phyloP scores from a whole-genome alignment of 2,888 invertebrate genomes.

The Dryadula phaetusa region DNA sequence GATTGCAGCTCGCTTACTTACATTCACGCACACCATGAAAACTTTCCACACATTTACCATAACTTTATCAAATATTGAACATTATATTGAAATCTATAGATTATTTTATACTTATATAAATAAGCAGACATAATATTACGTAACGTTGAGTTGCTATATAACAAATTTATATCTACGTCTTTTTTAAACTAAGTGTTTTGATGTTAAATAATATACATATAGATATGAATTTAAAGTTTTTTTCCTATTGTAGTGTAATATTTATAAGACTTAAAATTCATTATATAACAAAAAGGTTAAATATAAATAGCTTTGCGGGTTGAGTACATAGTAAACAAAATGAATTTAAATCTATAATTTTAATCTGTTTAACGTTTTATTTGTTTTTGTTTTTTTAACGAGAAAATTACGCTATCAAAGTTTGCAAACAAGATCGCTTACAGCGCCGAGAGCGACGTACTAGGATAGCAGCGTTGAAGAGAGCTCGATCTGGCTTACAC shows the following conservation, averaged over 20 bases:
- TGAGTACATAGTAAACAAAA: not conserved
- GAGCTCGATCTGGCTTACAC: conserved; percentile 52
- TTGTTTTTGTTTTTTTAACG: not conserved
- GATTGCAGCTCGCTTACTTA: conserved; percentile 64
- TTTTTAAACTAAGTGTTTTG: not conserved
- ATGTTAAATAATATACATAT: not conserved
- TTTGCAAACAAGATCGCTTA: conserved; percentile 56
- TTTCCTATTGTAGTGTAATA: too few relatives aligned
- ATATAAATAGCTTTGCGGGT: too few relatives aligned
- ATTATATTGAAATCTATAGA: conserved; percentile 38
- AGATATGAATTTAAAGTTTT: not conserved
- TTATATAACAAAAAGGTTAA: too few relatives aligned
- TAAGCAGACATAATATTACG: conserved; percentile 30
- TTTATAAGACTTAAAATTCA: too few relatives aligned
- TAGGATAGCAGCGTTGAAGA: conserved; percentile 50
- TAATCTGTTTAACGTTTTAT: not conserved
- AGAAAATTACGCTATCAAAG: conserved; percentile 45
- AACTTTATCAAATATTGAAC: conserved; percentile 19
- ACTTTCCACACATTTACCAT: conserved; percentile 10
- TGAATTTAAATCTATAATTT: not conserved
- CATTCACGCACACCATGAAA: conserved; percentile 45
- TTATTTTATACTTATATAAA: conserved; percentile 35
- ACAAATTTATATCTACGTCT: not conserved
- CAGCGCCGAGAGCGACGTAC: conserved; percentile 54
- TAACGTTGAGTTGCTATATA: conserved; percentile 24